Percentiles rank a stretch among this genome's conserved stretches.
These are phyloP conservation scores for Circaetus cinerascens DNA, from an alignment of 2,113 vertebrate species.

Conservation along the genomic window DNA sequence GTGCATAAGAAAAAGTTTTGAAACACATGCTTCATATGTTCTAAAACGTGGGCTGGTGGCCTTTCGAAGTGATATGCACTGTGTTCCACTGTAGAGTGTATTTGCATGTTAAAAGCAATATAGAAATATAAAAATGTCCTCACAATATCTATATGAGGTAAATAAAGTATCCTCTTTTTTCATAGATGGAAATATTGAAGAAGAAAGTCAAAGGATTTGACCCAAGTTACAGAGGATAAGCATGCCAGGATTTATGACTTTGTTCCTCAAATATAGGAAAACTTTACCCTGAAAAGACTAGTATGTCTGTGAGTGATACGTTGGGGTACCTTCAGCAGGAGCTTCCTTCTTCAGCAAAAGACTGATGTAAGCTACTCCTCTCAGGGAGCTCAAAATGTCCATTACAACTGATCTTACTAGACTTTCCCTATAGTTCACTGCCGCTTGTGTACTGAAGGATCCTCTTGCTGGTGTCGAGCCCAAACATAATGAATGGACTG, in stretches of 20 bases:
- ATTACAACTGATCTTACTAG: background rate
- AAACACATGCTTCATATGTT: background rate
- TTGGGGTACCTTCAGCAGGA: background rate
- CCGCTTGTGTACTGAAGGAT: accelerated
- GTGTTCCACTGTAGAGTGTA: background rate
- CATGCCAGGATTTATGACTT: background rate
- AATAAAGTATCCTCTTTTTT: background rate
- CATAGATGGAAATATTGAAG: background rate
- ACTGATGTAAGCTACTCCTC: background rate
- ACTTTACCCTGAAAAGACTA: background rate
- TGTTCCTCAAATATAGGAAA: background rate
- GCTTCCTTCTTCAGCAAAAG: background rate
- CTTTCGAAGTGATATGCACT: background rate
- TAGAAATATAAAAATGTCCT: background rate
- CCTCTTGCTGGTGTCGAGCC: background rate
- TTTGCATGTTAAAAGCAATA: background rate
- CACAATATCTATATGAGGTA: background rate
- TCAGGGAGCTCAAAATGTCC: background rate
- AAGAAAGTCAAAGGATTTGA: background rate
- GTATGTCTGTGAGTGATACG: background rate
- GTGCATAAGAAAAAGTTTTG: background rate
- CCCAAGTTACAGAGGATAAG: background rate
- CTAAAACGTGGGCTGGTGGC: background rate
- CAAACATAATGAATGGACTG: background rate
- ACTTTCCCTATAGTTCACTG: background rate